Conservation (phyloP, 2,888 invertebrate species). For the Apamea crenata region DNA sequence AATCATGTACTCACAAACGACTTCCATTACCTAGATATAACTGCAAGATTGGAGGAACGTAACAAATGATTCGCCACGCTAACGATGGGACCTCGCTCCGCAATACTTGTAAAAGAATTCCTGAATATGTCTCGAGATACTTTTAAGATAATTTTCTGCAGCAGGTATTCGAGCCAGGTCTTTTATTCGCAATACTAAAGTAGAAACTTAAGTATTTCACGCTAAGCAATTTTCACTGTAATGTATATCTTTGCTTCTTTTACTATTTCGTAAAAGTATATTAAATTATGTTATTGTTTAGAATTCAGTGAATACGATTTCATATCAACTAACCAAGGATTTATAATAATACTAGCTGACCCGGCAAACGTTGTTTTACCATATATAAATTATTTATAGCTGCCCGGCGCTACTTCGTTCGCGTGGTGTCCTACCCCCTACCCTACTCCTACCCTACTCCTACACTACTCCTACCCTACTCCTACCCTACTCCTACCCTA, state of each 20-base stretch:
- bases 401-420: too few relatives aligned
- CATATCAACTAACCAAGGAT: background rate
- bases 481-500: too few relatives aligned
- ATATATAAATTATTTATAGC: too few relatives aligned
- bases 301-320: background rate
- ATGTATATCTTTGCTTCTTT: slow-evolving; percentile 3
- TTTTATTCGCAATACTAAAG: slow-evolving; percentile 55
- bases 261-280: slow-evolving; percentile 6
- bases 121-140: slow-evolving; percentile 59
- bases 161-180: slow-evolving; percentile 56
- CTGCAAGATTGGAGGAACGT: slow-evolving; percentile 25
- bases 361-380: too few relatives aligned
- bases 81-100: slow-evolving; percentile 38
- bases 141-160: slow-evolving; percentile 59
- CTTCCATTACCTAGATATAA: slow-evolving; percentile 10
- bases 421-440: too few relatives aligned
- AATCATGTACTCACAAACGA: background rate
- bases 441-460: too few relatives aligned
- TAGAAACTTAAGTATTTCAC: slow-evolving; percentile 44
- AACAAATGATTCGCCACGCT: slow-evolving; percentile 34
- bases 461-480: too few relatives aligned
- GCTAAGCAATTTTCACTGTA: slow-evolving; percentile 26
- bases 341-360: too few relatives aligned
- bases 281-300: background rate
- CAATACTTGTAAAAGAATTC: slow-evolving; percentile 56